Percentiles rank a stretch among this genome's conserved stretches.
phyloP scores from a whole-genome alignment of 1,140 invertebrate species.

The Oncopeltus fasciatus region DNA sequence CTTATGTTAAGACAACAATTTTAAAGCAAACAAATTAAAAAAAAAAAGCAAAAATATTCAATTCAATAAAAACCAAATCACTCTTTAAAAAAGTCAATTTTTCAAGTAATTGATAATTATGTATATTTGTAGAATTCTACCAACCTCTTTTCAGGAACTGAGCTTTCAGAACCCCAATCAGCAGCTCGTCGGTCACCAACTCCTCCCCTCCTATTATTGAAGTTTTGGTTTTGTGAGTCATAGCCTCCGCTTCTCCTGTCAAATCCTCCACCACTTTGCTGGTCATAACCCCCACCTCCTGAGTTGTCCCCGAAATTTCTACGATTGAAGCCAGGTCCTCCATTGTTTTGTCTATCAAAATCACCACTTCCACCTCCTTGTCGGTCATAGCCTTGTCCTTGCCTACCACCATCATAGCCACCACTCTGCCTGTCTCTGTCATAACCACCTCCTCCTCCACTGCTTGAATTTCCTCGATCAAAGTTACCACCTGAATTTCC shows the following conservation, averaged over 20 bases:
- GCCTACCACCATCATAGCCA: background rate
- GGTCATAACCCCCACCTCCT: background rate
- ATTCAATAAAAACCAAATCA: no score
- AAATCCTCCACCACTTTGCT: background rate
- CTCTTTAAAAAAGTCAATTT: no score
- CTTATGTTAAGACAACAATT: no score
- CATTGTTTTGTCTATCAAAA: background rate
- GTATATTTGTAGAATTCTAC: no score
- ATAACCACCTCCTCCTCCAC: conserved; percentile 1
- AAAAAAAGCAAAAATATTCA: no score
- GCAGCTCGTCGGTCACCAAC: background rate
- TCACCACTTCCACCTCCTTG: background rate
- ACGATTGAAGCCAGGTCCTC: background rate
- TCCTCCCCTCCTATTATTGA: background rate
- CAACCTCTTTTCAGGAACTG: background rate
- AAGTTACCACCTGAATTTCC: background rate
- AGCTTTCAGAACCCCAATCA: background rate
- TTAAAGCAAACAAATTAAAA: no score
- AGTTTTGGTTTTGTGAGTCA: background rate
- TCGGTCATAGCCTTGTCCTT: background rate
- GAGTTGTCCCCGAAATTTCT: no score
- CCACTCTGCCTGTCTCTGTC: background rate
- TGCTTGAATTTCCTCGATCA: background rate
- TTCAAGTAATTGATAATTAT: no score
- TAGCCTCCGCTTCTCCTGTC: background rate